Base-by-base conservation (phyloP, 1,140 invertebrate species). In the Calephelis nemesis region DNA sequence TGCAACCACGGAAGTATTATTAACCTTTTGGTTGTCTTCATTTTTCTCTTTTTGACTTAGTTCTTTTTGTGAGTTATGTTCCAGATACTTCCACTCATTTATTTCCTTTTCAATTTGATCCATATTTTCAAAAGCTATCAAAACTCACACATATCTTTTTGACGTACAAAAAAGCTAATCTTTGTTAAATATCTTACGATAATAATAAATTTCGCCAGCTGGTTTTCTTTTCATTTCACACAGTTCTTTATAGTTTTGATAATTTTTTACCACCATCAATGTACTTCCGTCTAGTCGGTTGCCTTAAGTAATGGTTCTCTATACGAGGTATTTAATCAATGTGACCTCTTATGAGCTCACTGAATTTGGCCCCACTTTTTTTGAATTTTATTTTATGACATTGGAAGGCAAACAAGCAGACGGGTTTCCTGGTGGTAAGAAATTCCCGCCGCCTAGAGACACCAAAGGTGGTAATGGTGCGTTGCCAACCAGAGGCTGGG, bases 51-150 rank as follows among this genome's bases (percentile, higher is more conserved):
- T 42, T 42, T 5, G 42, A 42, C 42, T 42, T 42, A 42, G 42
- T 42, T 42, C 42, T 42, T 63, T 63, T 63, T 48, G 9, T 47
- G 62, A 13, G 10, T 47, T 6, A 47, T 63, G 62, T 47, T 63
- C 62, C 62, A 63, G 42, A 63, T 63, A 63, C 42, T 63, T 63
- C 42, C 11, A 63, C 62, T 63, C 40, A 47, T 47, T 47, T 47
- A n/a, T 63, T 63, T 47, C 62, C 42, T 8, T 63, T 63, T 63
- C 40, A 47, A 40, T 63, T 13, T 63, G n/a, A 54, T 54, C 52
- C 52, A 13, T 54, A 15, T 50, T 65, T 65, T 65, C 47, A 52
- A 30, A 50, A 65, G 47, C 47, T 52, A n/a, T 65, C 47, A 65
- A 65, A 30, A 49, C n/a, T 30, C 63, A 52, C 63, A 65, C 49